Evolutionary conservation across 1,140 invertebrate species (phyloP), one percentile per base, ranked within the genome.

Genomic region (Atta colombica): DNA sequence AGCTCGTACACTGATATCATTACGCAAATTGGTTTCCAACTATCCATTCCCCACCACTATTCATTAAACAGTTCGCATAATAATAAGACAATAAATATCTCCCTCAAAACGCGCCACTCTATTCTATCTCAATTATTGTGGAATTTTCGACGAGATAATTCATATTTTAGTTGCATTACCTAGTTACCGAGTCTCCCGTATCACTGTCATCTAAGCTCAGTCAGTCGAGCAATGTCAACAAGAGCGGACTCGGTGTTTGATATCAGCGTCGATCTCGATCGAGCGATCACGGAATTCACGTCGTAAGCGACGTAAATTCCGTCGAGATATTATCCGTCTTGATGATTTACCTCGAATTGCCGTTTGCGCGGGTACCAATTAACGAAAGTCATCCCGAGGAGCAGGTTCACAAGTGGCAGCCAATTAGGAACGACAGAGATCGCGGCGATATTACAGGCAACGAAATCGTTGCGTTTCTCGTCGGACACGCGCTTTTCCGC

Each of bases 1-100:
- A 25, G 69, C 55, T 49, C 25, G 69, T 16, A 63, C 39, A 49
- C 68, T 16, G 69, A 84, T 84, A 84, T 84, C 69, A 74, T 84
- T 84, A 75, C 55, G 31, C 55, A 74, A 84, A 84, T 84, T 84
- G 58, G 69, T 63, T 84, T 75, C 55, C 69, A 75, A 84, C 69
- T 74, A 51, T 39, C 66, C 35, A 16, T 45, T 49, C 21, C 35
- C 68, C 55, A 14, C 39, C 45, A 25, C 28, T 63, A 21, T 49
- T 63, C 69, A 28, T 35, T 58, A 35, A 75, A 84, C 68, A 49
- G 25, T 72, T 21, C 55, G 39, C 21, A 74, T 65, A 55, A 63
- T 75, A 84, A 81, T 39, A 77, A 77, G 58, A 77, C 58, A 49
- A 60, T 72, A 82, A 49, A 49, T 74, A 71, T 31, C 51, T 31